Conservation (phyloP, 2,113 vertebrate genomes). For the Lepus americanus region DNA sequence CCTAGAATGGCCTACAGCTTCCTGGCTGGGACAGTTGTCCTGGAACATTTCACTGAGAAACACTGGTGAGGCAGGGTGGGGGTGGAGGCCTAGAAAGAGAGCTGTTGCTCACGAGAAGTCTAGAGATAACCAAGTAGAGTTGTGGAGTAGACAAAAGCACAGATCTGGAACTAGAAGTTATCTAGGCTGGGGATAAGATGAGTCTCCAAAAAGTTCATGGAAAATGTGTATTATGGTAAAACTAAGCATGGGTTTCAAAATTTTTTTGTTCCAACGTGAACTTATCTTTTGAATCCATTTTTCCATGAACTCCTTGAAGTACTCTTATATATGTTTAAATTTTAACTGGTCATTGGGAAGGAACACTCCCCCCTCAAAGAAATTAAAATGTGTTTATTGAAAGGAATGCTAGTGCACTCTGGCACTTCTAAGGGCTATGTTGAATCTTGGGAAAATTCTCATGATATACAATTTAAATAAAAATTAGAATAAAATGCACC, state of each 20-base stretch:
- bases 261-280: too few relatives aligned
- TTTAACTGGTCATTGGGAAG: not conserved
- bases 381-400: not conserved
- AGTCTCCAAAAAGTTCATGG: too few relatives aligned
- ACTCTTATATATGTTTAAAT: too few relatives aligned
- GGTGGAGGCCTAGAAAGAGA: not conserved
- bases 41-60: not conserved
- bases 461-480: not conserved
- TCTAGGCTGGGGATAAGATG: not conserved
- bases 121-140: not conserved
- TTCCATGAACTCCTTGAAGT: too few relatives aligned
- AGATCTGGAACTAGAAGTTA: not conserved
- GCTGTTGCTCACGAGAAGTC: not conserved
- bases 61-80: not conserved
- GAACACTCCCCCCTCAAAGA: not conserved
- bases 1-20: not conserved
- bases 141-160: not conserved
- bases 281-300: too few relatives aligned
- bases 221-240: too few relatives aligned
- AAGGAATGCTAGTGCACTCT: not conserved
- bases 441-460: not conserved
- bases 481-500: not conserved
- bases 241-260: too few relatives aligned
- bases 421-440: not conserved
- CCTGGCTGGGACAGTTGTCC: not conserved